Conservation (phyloP, 2,888 invertebrate genomes). For the Molanna angustata region DNA sequence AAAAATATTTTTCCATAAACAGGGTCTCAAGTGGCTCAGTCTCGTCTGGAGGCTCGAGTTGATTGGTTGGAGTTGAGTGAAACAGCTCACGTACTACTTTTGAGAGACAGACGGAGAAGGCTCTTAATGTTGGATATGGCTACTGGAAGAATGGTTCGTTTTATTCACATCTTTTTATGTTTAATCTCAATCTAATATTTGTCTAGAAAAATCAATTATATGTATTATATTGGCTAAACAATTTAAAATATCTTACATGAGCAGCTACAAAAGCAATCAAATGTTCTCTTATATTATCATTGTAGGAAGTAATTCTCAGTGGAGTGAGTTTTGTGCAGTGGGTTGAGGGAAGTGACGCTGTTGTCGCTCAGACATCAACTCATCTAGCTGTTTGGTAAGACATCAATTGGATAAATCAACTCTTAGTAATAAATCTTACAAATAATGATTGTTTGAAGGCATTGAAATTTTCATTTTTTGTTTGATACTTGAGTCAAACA, state of each 20-base stretch:
- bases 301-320: conserved; percentile 64
- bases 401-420: too few species aligned
- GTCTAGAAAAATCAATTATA: neutral
- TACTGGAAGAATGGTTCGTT: conserved; percentile 52
- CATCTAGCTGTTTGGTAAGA: conserved; percentile 90
- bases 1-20: too few species aligned
- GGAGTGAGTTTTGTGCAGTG: conserved; percentile 74
- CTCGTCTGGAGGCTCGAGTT: conserved; percentile 89
- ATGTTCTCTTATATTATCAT: conserved; percentile 5
- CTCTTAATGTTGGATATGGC: conserved; percentile 62
- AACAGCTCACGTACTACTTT: conserved; percentile 84
- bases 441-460: too few species aligned
- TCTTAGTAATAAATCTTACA: too few species aligned
- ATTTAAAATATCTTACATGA: too few species aligned
- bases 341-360: conserved; percentile 95
- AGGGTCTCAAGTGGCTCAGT: conserved; percentile 69
- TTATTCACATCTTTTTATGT: neutral
- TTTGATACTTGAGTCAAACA: too few species aligned
- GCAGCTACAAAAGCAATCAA: neutral
- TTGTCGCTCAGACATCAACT: conserved; percentile 90
- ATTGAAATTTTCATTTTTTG: too few species aligned
- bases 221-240: neutral
- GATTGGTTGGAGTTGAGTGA: conserved; percentile 98
- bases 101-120: conserved; percentile 81
- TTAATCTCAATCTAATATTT: neutral